Base-by-base conservation (phyloP, 2,797 vertebrate species). In the Poecilia wingei region DNA sequence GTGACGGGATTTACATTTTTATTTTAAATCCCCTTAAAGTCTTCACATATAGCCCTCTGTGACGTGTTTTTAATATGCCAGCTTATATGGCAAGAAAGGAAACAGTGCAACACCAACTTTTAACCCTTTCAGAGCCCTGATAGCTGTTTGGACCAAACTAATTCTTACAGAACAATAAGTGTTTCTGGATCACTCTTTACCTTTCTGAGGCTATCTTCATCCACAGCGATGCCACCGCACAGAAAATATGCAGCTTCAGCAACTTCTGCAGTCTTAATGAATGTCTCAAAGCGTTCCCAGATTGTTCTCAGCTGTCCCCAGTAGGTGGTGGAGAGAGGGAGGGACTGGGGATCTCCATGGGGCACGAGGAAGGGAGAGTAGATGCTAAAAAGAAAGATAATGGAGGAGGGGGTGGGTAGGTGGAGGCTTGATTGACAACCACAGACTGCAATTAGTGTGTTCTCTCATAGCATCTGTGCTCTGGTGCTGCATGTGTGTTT, bases 361-460 rank as follows among this genome's bases (percentile, higher is more conserved):
- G 85, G 83, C 87, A 89, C 71, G 82, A 81, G 82, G 82, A 61
- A 83, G 80, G 79, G 85, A 92, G 85, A 86, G 89, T 77, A 82
- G 82, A 82, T 22, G 14, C 36, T 47, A 64, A 49, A 79, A 76
- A 84, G 82, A 80, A 86, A 87, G 85, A 84, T 85, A 79, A 91
- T 89, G 89, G 92, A 83, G 86, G 92, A 36, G 87, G 69, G 79
- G 4, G 41, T 46, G 41, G 39, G 14, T 45, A 12, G 74, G 47
- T 73, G 80, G 74, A 96, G 94, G 81, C 96, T 97, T 98, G 98
- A 99, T 98, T 99, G 98, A 98, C 98, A 98, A 96, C 96, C 94
- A 94, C 96, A 96, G 96, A 96, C 96, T 96, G 97, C 97, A 99
- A 98, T 99, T 98, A 99, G 97, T 93, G 96, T 94, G 94, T 95